phyloP scores from a whole-genome alignment of 1,140 invertebrate species.

The Lutraria rhynchaena region DNA sequence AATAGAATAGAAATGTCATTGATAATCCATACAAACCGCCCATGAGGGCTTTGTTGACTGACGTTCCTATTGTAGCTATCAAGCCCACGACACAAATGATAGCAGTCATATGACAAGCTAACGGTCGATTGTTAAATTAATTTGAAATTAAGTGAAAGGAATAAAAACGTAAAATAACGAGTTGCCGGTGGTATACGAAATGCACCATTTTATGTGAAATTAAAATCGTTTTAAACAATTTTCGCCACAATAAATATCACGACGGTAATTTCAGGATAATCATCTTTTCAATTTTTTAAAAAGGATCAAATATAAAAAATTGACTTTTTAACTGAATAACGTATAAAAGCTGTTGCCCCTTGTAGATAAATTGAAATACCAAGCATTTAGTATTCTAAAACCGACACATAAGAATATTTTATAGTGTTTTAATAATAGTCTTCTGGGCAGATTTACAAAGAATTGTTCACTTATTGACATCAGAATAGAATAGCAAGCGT shows the following conservation, averaged over 20 bases:
- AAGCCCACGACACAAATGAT: conserved; percentile 17
- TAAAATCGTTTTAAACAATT: conserved; percentile 20
- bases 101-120: conserved; percentile 24
- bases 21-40: conserved; percentile 48
- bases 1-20: conserved; percentile 45
- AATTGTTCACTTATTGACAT: conserved; percentile 39
- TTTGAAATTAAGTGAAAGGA: conserved; percentile 11
- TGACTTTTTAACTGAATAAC: conserved; percentile 30
- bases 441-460: conserved; percentile 29
- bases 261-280: conserved; percentile 29
- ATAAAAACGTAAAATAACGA: background rate
- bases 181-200: background rate
- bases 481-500: conserved; percentile 23
- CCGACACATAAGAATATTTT: conserved; percentile 51
- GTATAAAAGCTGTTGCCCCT: conserved; percentile 40
- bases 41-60: too few relatives aligned
- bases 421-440: conserved; percentile 43
- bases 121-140: conserved; percentile 38
- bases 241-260: conserved; percentile 19
- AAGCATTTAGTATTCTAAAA: background rate
- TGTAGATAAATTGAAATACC: conserved; percentile 13
- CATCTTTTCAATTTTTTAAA: conserved; percentile 50
- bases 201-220: background rate
- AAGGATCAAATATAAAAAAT: conserved; percentile 7
- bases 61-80: too few relatives aligned